Evolutionary conservation across 2,797 vertebrate genomes (phyloP), one percentile per base, ranked within the genome.

Genomic region (Dicrostonyx torquatus): DNA sequence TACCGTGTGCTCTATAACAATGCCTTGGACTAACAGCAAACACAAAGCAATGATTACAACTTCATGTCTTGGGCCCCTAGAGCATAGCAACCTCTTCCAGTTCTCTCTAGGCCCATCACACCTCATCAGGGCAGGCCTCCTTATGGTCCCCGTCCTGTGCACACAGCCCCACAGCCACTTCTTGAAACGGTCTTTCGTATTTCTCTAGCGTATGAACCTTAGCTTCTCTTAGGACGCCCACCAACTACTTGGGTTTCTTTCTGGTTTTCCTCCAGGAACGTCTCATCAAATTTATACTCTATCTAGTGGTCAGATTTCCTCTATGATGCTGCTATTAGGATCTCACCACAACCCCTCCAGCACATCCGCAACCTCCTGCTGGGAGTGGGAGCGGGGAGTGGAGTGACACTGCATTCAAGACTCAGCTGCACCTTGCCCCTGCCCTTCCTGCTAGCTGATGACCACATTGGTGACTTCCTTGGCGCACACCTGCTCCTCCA

Each of bases 1-100:
- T 68, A 48, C 50, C 2, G 2, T 20, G 53, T 82, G 40, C 13
- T 26, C 5, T 34, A 20, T 40, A 53, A 75, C 76, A 66, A 58
- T 31, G 45, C 14, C 80, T 20, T 29, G 29, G 60, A 62, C 53
- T 10, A 85, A 77, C n/a, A 26, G 58, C 48, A 37, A 17, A 31
- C 48, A 40, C 3, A 17, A 0, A 5, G 31, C 40, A 17, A 22
- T 4, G 37, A 60, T 66, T 77, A 60, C 68, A 34, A 64, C n/a
- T 50, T 34, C 11, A 26, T 3, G 12, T n/a, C 15, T 79, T 8
- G 2, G 2, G 26, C 26, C 0, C 2, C 0, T 0, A 4, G 48
- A 77, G 75, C 13, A 24, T 8, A 18, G 60, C 70, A 17, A 62
- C 20, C 6, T 53, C 29, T 0, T 7, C 15, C 68, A 40, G 6